These are phyloP conservation scores for Megamerina dolium DNA, from an alignment of 2,888 invertebrate species.

Conservation along the genomic window DNA sequence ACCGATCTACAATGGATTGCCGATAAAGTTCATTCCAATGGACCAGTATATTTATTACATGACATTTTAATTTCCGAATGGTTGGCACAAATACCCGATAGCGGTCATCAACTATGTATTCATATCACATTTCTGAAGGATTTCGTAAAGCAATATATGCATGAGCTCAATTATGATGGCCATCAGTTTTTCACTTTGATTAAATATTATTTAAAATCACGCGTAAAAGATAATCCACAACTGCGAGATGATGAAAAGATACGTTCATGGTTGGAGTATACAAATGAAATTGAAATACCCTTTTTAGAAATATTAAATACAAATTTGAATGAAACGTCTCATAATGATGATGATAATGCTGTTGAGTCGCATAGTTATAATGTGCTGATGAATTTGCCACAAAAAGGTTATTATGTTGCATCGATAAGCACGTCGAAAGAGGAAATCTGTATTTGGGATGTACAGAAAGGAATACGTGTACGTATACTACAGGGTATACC, in stretches of 20 bases:
- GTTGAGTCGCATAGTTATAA: conserved; percentile 41
- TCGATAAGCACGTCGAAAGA: conserved; percentile 68
- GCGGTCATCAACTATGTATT: conserved; percentile 49
- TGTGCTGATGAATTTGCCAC: conserved; percentile 44
- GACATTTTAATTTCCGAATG: conserved; percentile 58
- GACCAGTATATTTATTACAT: conserved; percentile 69
- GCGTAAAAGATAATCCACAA: conserved; percentile 30
- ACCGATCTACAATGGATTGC: conserved; percentile 73
- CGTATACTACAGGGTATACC: conserved; percentile 67
- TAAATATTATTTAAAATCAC: conserved; percentile 51
- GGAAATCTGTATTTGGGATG: conserved; percentile 79
- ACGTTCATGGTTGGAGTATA: conserved; percentile 40
- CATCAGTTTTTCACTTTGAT: conserved; percentile 74
- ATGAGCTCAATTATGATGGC: conserved; percentile 73
- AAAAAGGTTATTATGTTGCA: conserved; percentile 65
- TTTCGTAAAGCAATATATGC: conserved; percentile 65
- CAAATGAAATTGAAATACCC: conserved; percentile 50
- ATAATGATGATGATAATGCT: too few species aligned
- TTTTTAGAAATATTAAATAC: conserved; percentile 43
- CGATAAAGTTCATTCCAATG: conserved; percentile 72
- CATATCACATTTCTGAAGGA: conserved; percentile 52
- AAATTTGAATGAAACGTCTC: conserved; percentile 38
- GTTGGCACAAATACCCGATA: conserved; percentile 26
- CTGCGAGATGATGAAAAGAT: conserved; percentile 40
- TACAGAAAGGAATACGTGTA: conserved; percentile 59